These are phyloP conservation scores for Diachrysia chrysitis DNA, from an alignment of 2,888 invertebrate genomes.

Conservation along the genomic window DNA sequence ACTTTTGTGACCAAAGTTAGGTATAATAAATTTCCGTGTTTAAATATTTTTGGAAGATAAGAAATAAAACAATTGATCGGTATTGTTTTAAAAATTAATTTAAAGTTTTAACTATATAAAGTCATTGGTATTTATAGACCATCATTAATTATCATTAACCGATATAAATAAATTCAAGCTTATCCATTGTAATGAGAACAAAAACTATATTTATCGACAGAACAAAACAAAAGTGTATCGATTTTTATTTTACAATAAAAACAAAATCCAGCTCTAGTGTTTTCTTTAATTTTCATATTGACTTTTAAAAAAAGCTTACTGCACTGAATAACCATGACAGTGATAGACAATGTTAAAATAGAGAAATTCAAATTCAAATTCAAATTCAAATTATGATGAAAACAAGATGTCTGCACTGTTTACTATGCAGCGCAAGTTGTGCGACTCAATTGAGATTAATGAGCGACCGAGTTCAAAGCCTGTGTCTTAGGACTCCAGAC, in stretches of 20 bases:
- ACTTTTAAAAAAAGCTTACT: background rate
- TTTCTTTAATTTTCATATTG: background rate
- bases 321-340: conserved; percentile 1
- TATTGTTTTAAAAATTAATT: no score
- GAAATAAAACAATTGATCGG: no score
- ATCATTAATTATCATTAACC: no score
- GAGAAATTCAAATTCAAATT: no score
- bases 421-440: conserved; percentile 38
- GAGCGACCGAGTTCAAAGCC: conserved; percentile 8
- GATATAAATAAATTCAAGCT: no score
- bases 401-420: conserved; percentile 34
- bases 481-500: conserved; percentile 17
- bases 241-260: background rate
- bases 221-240: no score
- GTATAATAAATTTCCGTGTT: background rate
- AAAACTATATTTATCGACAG: no score
- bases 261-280: background rate
- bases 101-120: no score
- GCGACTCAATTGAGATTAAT: conserved; percentile 45
- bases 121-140: no score
- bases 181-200: no score
- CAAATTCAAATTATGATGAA: no score
- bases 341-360: conserved; percentile 11
- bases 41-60: no score
- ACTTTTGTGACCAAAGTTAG: conserved; percentile 1